Conservation (phyloP, 2,797 vertebrate species). For the Loriculus beryllinus region DNA sequence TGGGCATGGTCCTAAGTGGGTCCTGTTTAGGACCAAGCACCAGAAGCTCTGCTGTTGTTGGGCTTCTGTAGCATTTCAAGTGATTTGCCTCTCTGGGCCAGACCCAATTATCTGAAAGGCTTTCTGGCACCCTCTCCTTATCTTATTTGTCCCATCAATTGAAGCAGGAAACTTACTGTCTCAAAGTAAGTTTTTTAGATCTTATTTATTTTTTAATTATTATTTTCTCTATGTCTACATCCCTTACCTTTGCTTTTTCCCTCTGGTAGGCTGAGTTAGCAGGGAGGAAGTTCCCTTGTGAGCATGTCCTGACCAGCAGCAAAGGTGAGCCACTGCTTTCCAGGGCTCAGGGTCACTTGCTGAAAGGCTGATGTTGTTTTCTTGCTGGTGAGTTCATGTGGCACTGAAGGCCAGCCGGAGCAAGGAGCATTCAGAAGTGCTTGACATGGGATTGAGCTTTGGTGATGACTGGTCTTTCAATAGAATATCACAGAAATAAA, state of each 20-base stretch:
- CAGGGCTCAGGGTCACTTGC: not conserved
- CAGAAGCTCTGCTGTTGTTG: not conserved
- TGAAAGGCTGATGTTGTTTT: not conserved
- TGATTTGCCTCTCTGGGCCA: not conserved
- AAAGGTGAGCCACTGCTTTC: not conserved
- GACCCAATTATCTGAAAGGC: not conserved
- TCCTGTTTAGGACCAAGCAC: not conserved
- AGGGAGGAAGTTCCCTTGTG: not conserved
- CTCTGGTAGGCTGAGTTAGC: not conserved
- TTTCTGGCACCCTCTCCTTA: not conserved
- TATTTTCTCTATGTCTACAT: not conserved
- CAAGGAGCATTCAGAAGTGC: not conserved
- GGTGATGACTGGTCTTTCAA: not conserved
- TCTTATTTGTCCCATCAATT: not conserved
- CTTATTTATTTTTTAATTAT: not conserved
- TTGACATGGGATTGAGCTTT: not conserved
- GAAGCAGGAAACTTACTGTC: not conserved
- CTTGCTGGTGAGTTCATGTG: not conserved
- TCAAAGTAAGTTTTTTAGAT: not conserved
- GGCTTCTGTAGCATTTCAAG: not conserved
- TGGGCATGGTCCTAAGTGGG: not conserved
- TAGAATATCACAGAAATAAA: not conserved
- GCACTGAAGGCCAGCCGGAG: not conserved
- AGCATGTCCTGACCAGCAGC: not conserved
- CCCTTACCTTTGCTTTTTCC: rapidly evolving